phyloP scores from a whole-genome alignment of 2,797 vertebrate genomes.

The Neosalanx taihuensis region DNA sequence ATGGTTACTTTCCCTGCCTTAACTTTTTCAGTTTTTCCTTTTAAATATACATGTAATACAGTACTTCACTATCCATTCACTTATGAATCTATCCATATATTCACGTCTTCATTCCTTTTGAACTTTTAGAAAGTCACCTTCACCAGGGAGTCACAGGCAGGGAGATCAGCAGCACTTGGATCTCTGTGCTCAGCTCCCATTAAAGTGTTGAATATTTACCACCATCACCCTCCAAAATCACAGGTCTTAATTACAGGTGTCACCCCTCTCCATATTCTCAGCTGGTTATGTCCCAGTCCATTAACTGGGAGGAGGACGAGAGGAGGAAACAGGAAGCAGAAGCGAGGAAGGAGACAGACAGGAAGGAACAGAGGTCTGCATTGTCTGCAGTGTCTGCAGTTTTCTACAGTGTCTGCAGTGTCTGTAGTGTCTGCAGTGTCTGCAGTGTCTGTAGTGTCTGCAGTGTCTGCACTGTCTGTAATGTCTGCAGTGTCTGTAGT shows the following conservation, averaged over 20 bases:
- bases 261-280: slow-evolving; percentile 53
- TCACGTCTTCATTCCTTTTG: background rate
- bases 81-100: background rate
- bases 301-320: slow-evolving; percentile 17
- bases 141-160: background rate
- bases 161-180: slow-evolving; percentile 9
- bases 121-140: background rate
- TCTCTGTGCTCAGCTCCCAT: slow-evolving; percentile 19
- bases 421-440: slow-evolving; percentile 22
- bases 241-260: slow-evolving; percentile 63
- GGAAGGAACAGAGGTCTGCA: slow-evolving; percentile 9
- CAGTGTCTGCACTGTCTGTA: slow-evolving; percentile 26
- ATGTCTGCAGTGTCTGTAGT: no score
- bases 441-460: slow-evolving; percentile 28
- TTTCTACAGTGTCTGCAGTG: slow-evolving; percentile 14
- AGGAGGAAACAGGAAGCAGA: slow-evolving; percentile 7
- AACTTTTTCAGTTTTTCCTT: background rate
- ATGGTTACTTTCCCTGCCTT: background rate
- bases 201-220: slow-evolving; percentile 50
- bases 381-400: slow-evolving; percentile 28
- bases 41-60: background rate
- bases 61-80: background rate
- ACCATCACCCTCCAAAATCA: slow-evolving; percentile 49
- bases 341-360: slow-evolving; percentile 14
- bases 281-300: slow-evolving; percentile 61